Conservation (phyloP, 2,888 invertebrate species). For the Mimumesa dahlbomi region DNA sequence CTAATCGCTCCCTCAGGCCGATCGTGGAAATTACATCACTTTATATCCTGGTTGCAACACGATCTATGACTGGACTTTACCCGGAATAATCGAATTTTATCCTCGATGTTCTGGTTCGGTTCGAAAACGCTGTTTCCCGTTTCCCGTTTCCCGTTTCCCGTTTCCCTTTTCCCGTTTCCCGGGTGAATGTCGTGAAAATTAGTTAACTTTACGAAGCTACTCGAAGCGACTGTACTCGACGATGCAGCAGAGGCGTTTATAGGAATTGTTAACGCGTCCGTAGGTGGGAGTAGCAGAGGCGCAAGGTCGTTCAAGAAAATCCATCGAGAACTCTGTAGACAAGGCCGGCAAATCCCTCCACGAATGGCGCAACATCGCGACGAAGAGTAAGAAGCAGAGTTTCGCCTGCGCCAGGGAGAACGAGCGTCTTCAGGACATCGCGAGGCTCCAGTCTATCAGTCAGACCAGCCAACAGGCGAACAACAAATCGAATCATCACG, state of each 20-base stretch:
- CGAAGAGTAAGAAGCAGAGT: constrained; percentile 94
- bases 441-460: constrained; percentile 82
- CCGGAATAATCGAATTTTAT: no score
- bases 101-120: no score
- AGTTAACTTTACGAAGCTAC: no score
- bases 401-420: constrained; percentile 94
- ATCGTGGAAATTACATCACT: no score
- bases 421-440: constrained; percentile 91
- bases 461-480: constrained; percentile 82
- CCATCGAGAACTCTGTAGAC: constrained; percentile 86
- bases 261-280: background rate
- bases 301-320: constrained; percentile 83
- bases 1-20: no score
- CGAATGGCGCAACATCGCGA: constrained; percentile 93
- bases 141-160: no score
- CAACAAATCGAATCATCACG: constrained; percentile 77
- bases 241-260: background rate
- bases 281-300: constrained; percentile 86
- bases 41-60: no score
- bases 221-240: no score
- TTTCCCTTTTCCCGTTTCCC: no score
- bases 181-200: no score
- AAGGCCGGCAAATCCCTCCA: constrained; percentile 90
- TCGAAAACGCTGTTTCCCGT: no score
- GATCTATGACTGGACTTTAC: no score